phyloP scores from a whole-genome alignment of 2,113 vertebrate species.

The Enhydra lutris region DNA sequence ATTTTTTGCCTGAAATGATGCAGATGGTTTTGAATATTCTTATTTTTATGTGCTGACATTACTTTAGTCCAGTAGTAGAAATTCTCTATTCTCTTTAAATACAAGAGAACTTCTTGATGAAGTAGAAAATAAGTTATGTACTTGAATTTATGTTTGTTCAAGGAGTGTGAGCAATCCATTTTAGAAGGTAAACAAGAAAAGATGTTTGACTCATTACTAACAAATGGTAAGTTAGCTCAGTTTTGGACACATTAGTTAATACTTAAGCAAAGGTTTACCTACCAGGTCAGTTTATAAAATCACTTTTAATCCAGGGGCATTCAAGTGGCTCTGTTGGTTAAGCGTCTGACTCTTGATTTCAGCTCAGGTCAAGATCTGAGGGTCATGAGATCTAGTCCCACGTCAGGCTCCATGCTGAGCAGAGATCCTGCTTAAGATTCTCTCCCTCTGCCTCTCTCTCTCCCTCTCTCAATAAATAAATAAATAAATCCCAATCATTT shows the following conservation, averaged over 20 bases:
- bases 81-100: background rate
- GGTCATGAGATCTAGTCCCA: background rate
- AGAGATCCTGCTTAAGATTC: background rate
- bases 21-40: background rate
- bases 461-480: background rate
- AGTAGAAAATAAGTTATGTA: background rate
- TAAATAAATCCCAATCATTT: background rate
- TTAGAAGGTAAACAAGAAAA: background rate
- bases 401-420: accelerated
- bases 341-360: background rate
- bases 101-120: background rate
- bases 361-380: background rate
- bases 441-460: background rate
- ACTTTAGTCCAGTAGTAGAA: background rate
- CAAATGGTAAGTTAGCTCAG: background rate
- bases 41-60: background rate
- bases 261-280: background rate
- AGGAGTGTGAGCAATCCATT: background rate
- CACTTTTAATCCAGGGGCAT: background rate
- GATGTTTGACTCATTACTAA: background rate
- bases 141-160: background rate
- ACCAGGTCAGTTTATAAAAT: background rate
- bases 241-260: background rate
- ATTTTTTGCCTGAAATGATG: constrained; percentile 8
- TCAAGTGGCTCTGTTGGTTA: background rate